Percentiles rank a stretch among this genome's conserved stretches.
These are phyloP conservation scores for Drosophila teissieri DNA, from an alignment of 1,140 invertebrate genomes.

Conservation along the genomic window DNA sequence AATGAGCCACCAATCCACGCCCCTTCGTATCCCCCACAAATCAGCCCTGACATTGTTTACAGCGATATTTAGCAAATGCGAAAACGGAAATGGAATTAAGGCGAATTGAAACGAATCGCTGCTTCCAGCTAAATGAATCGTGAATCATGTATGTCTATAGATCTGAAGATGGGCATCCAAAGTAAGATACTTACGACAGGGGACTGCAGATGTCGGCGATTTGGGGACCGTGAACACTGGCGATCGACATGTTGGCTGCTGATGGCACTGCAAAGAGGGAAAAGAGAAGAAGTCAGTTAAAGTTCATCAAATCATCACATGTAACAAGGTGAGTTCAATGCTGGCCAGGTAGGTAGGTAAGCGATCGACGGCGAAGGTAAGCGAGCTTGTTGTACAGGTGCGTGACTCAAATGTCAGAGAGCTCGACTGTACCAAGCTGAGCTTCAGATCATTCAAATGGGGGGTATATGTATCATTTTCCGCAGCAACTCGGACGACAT, in stretches of 20 bases:
- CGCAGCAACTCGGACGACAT: slow-evolving; percentile 51
- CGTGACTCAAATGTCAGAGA: slow-evolving; percentile 35
- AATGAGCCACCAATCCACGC: slow-evolving; percentile 44
- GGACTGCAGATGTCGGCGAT: slow-evolving; percentile 83
- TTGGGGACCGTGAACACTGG: slow-evolving; percentile 83
- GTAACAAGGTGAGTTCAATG: slow-evolving; percentile 44
- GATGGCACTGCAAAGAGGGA: slow-evolving; percentile 68
- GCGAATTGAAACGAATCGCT: slow-evolving; percentile 8
- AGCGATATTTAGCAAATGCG: slow-evolving; percentile 50
- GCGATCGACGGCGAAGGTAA: slow-evolving; percentile 63
- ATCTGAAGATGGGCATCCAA: slow-evolving; percentile 39
- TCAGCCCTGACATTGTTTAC: slow-evolving; percentile 73
- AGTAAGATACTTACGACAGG: slow-evolving; percentile 74
- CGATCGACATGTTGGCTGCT: slow-evolving; percentile 82
- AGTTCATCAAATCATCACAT: slow-evolving; percentile 49
- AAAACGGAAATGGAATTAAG: slow-evolving; percentile 62
- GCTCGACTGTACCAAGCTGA: slow-evolving; percentile 58
- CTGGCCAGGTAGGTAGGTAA: slow-evolving; percentile 59
- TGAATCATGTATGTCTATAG: slow-evolving; percentile 40
- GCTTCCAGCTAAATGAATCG: slow-evolving; percentile 62
- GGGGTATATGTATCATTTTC: slow-evolving; percentile 30
- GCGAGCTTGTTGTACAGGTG: slow-evolving; percentile 72
- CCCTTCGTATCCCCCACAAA: neutral
- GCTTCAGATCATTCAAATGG: slow-evolving; percentile 46
- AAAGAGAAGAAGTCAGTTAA: slow-evolving; percentile 33